Evolutionary conservation across 2,797 vertebrate species (phyloP).

Genomic region (Eremophila alpestris): DNA sequence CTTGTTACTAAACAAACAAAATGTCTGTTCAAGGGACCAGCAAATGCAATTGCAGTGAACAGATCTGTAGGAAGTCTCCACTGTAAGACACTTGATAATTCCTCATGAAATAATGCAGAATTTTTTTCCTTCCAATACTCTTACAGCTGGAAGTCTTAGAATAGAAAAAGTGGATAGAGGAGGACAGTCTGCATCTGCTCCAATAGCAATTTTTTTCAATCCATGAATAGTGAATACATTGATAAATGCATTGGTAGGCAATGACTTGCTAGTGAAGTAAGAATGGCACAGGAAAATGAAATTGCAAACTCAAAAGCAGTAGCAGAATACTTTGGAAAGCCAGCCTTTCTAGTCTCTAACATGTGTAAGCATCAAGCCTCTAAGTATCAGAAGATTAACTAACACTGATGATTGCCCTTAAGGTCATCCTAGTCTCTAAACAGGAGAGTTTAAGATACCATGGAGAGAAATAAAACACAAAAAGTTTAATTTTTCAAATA

Average conservation of each 20-base stretch:
- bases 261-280: background rate
- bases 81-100: background rate
- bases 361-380: background rate
- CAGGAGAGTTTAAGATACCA: background rate
- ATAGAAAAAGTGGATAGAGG: background rate
- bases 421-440: background rate
- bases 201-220: background rate
- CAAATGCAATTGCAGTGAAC: background rate
- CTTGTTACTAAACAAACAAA: background rate
- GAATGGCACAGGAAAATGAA: background rate
- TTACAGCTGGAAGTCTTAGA: background rate
- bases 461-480: background rate
- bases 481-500: background rate
- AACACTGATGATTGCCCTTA: background rate
- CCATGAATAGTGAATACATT: background rate
- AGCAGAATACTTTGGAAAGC: background rate
- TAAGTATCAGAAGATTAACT: background rate
- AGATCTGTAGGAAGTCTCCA: background rate
- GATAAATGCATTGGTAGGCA: background rate
- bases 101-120: background rate
- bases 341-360: background rate
- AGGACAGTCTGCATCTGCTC: background rate
- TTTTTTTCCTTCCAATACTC: background rate
- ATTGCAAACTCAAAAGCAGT: background rate
- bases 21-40: background rate